phyloP scores from a whole-genome alignment of 2,113 vertebrate species.

The Paratilapia polleni region DNA sequence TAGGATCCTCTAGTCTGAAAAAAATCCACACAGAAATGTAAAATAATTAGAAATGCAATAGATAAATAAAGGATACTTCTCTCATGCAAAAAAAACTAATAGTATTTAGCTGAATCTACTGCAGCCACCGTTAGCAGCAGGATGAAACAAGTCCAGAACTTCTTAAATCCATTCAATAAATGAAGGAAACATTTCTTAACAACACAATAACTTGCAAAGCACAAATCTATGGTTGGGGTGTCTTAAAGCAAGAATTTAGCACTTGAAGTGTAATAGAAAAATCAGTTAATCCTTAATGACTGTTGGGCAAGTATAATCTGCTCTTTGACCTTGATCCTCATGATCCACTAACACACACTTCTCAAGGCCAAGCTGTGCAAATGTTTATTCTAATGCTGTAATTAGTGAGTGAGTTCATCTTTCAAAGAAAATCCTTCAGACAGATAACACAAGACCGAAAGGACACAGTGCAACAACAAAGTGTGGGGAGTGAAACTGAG shows the following conservation, averaged over 20 bases:
- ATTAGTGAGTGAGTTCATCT: constrained; percentile 18
- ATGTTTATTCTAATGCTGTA: constrained; percentile 18
- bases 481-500: not conserved
- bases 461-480: not conserved
- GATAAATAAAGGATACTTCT: not conserved
- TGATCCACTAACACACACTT: not conserved
- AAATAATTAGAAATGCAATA: not conserved
- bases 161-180: not conserved
- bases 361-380: not conserved
- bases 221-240: not conserved
- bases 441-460: constrained; percentile 1
- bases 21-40: not conserved
- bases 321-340: constrained; percentile 20
- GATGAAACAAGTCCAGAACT: not conserved
- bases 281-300: constrained; percentile 14
- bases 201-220: not conserved
- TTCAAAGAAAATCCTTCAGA: not conserved
- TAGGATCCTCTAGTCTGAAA: constrained; percentile 86
- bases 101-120: not conserved
- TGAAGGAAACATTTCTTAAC: not conserved
- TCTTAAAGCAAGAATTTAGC: not conserved
- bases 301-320: not conserved
- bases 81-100: not conserved
- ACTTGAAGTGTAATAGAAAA: not conserved
- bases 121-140: not conserved